Base-by-base conservation (phyloP, 2,797 vertebrate species). In the Varecia variegata region DNA sequence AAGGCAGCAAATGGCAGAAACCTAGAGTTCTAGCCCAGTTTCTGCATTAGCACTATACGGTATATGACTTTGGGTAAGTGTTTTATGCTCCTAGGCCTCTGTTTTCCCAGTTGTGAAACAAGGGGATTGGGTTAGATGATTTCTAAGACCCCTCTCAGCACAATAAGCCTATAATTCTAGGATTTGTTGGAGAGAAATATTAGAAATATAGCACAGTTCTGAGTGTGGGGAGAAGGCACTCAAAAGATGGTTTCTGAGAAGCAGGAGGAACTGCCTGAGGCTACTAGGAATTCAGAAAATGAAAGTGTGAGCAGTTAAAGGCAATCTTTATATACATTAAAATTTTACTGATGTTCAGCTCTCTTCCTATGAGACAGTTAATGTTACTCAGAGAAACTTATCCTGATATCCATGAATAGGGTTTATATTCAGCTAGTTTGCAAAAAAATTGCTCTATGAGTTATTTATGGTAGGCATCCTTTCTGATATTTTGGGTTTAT, bases 381-480 rank as follows among this genome's bases (percentile, higher is more conserved):
- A 52, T 50, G 18, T 88, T 52, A 65, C 68, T 30, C 8, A 80
- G 54, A 76, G 18, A 86, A 52, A 27, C 68, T 35, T 68, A 30
- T 74, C n/a, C 45, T 88, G 18, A 38, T 62, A 35, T 90, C 50
- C 40, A 13, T 52, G n/a, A 89, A 79, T 17, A 79, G 38, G 38
- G 32, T 54, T 68, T 86, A n/a, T 79, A 47, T 94, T 96, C 35
- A 84, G n/a, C 47, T 80, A 20, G 3, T 82, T 88, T 94, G 67
- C 43, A 94, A 38, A 14, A 68, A 43, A 77, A 40, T 74, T 94
- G 18, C 8, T 52, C 13, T 40, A 1, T 35, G 12, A 4, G 30
- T 68, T 90, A 52, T 50, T 92, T 88, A 47, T 65, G 54, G 38
- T 77, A 67, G n/a, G n/a, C 0, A 43, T 74, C 4, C 11, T 93